These are phyloP conservation scores for Pocillopora grandis DNA, from an alignment of 92 coral and sea anemone species.

Conservation along the genomic window DNA sequence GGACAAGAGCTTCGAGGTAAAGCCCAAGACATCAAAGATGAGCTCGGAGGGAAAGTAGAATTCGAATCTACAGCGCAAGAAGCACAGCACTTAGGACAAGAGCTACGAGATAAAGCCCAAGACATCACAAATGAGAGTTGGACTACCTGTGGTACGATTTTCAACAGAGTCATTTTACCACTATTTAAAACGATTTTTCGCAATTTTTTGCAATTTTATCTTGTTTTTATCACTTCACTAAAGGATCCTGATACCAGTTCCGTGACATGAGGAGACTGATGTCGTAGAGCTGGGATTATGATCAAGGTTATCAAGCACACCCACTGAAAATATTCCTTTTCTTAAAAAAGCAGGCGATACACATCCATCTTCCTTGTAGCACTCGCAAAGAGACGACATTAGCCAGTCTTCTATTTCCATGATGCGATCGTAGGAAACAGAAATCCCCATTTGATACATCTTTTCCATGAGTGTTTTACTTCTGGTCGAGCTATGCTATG, in stretches of 20 bases:
- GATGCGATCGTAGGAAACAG: slow-evolving; percentile 58
- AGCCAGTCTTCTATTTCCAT: slow-evolving; percentile 53
- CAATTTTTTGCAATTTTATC: no score
- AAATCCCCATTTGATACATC: slow-evolving; percentile 56
- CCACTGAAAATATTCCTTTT: slow-evolving; percentile 51
- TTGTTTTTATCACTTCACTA: slow-evolving; percentile 2
- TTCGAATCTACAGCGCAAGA: no score
- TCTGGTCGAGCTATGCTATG: slow-evolving; percentile 54
- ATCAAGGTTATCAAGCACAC: slow-evolving; percentile 62
- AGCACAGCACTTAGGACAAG: no score
- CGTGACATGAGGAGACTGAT: slow-evolving; percentile 26
- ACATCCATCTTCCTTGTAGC: slow-evolving; percentile 48
- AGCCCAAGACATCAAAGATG: no score
- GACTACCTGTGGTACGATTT: no score
- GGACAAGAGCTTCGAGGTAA: no score
- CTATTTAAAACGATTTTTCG: no score
- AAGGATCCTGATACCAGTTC: slow-evolving; percentile 27
- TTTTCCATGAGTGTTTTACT: slow-evolving; percentile 52
- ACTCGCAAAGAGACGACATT: slow-evolving; percentile 38
- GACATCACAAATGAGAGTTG: no score
- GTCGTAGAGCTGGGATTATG: slow-evolving; percentile 64
- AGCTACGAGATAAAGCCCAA: no score
- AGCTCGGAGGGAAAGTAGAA: no score
- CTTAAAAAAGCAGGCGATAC: slow-evolving; percentile 45
- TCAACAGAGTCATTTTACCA: no score